Conservation (phyloP, 2,888 invertebrate genomes). For the Hylaea fasciaria region DNA sequence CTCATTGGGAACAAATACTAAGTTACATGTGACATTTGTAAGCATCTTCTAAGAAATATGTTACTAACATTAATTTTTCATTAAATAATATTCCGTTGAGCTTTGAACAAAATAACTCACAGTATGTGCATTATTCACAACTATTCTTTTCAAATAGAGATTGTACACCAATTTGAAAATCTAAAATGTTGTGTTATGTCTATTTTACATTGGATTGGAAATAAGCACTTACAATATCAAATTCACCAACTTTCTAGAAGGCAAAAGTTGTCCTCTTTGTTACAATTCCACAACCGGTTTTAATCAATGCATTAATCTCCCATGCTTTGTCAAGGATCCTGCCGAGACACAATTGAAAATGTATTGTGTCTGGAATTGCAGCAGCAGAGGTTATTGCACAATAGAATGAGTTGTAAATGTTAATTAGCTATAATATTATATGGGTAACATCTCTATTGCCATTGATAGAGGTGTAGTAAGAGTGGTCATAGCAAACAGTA, state of each 20-base stretch:
- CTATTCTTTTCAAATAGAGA: slow-evolving; percentile 36
- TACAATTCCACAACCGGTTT: neutral
- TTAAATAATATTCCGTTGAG: slow-evolving; percentile 55
- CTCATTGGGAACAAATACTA: slow-evolving; percentile 77
- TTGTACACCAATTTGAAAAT: slow-evolving; percentile 21
- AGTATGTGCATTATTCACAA: slow-evolving; percentile 48
- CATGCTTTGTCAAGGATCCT: too few relatives aligned
- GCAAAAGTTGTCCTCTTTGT: slow-evolving; percentile 1
- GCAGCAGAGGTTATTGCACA: neutral
- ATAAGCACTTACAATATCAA: neutral
- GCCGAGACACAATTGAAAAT: too few relatives aligned
- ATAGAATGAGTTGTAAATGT: neutral
- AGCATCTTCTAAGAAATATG: slow-evolving; percentile 52
- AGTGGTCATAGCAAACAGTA: slow-evolving; percentile 74
- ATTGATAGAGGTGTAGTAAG: slow-evolving; percentile 17
- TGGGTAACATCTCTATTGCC: neutral
- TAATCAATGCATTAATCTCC: too few relatives aligned
- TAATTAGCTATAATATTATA: neutral
- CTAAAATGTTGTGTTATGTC: slow-evolving; percentile 5
- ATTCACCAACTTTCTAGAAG: neutral
- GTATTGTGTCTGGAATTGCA: too few relatives aligned
- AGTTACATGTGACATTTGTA: slow-evolving; percentile 55
- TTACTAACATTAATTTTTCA: slow-evolving; percentile 44
- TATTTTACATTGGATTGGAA: neutral
- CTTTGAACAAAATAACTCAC: slow-evolving; percentile 49